These are phyloP conservation scores for Eidolon helvum DNA, from an alignment of 2,113 vertebrate genomes.

Conservation along the genomic window DNA sequence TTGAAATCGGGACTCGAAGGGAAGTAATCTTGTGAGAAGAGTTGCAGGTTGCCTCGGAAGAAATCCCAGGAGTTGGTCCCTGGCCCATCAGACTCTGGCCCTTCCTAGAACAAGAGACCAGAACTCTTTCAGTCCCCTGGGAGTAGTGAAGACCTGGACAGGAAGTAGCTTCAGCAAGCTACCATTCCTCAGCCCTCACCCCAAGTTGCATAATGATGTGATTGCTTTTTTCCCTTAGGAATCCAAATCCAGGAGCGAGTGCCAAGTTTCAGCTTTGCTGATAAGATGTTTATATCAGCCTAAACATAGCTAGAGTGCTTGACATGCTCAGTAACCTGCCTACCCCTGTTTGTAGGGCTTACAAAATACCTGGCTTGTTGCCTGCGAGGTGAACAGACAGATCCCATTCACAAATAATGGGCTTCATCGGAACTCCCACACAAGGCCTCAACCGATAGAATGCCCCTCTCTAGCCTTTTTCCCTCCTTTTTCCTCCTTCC, in stretches of 20 bases:
- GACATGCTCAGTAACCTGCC: conserved; percentile 74
- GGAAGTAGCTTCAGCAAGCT: conserved; percentile 13
- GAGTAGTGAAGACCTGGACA: neutral
- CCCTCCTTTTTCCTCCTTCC: neutral
- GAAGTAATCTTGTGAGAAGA: neutral
- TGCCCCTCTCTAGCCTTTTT: neutral
- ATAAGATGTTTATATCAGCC: conserved; percentile 87
- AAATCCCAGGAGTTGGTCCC: neutral
- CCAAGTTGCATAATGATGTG: conserved; percentile 79
- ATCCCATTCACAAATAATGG: conserved; percentile 74
- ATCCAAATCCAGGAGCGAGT: conserved; percentile 43
- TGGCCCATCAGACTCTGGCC: neutral
- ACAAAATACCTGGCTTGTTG: conserved; percentile 32
- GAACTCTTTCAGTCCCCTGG: neutral
- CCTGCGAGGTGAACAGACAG: conserved; percentile 46
- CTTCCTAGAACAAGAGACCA: neutral
- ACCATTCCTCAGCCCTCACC: conserved; percentile 38
- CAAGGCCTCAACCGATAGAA: neutral
- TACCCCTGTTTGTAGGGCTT: conserved; percentile 40
- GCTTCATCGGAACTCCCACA: conserved; percentile 38
- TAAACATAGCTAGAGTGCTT: conserved; percentile 72
- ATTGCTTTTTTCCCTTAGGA: conserved; percentile 79
- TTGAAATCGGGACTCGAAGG: neutral
- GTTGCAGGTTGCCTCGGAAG: neutral
- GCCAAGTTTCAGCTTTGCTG: conserved; percentile 82